phyloP scores from a whole-genome alignment of 2,797 vertebrate species.

The Tapera naevia region DNA sequence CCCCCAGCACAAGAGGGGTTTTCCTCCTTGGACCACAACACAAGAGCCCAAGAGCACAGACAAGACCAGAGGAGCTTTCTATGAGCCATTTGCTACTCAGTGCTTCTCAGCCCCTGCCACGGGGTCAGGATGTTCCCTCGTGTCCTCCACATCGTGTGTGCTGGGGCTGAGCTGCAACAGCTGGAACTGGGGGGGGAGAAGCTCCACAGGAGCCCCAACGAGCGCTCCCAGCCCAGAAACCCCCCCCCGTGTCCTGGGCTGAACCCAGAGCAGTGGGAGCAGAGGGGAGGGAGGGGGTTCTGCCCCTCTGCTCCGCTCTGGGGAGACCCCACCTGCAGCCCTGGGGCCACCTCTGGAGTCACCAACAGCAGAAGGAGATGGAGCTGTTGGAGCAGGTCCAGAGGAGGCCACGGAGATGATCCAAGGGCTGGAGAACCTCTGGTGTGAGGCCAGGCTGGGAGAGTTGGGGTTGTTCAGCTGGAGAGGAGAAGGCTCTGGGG shows the following conservation, averaged over 20 bases:
- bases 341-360: accelerated
- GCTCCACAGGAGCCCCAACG: accelerated
- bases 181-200: neutral
- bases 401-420: neutral
- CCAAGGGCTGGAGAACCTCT: neutral
- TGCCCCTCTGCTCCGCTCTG: neutral
- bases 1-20: neutral
- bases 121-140: neutral
- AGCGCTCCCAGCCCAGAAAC: accelerated
- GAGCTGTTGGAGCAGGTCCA: neutral
- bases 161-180: neutral
- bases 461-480: neutral
- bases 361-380: neutral
- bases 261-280: too few relatives aligned
- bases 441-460: too few relatives aligned
- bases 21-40: neutral
- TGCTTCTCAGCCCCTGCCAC: neutral
- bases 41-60: neutral
- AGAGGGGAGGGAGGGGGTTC: accelerated
- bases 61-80: neutral
- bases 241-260: too few relatives aligned
- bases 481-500: neutral
- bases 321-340: neutral
- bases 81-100: neutral
- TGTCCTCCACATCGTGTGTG: neutral